Conservation (phyloP, 2,888 invertebrate species). For the Synanthedon tipuliformis region DNA sequence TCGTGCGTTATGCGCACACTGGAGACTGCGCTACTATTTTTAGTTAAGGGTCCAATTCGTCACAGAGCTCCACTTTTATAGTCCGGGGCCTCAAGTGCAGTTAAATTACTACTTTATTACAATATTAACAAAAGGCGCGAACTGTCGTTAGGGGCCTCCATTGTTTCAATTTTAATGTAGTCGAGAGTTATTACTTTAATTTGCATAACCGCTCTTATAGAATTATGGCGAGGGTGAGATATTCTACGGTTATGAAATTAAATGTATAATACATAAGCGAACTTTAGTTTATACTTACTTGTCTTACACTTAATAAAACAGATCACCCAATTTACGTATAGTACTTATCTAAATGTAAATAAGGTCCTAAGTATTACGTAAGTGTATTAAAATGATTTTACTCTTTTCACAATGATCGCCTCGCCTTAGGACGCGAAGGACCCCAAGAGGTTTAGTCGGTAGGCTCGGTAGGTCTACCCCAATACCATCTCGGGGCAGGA, state of each 20-base stretch:
- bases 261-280: neutral
- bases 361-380: too few relatives aligned
- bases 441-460: too few relatives aligned
- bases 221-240: conserved; percentile 21
- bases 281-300: too few relatives aligned
- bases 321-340: too few relatives aligned
- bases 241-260: conserved; percentile 22
- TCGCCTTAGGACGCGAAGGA: too few relatives aligned
- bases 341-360: too few relatives aligned
- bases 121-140: conserved; percentile 53
- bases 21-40: conserved; percentile 1
- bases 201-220: conserved; percentile 33
- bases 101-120: conserved; percentile 57
- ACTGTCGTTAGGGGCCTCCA: conserved; percentile 41
- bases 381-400: too few relatives aligned
- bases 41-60: conserved; percentile 26
- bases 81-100: conserved; percentile 41
- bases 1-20: neutral
- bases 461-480: too few relatives aligned
- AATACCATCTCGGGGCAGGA: too few relatives aligned
- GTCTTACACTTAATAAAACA: too few relatives aligned
- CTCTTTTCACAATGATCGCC: too few relatives aligned
- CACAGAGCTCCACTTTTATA: conserved; percentile 34
- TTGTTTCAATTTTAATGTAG: conserved; percentile 59
- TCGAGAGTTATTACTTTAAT: conserved; percentile 45